These are phyloP conservation scores for Tenthredo scrophulariae DNA, from an alignment of 2,888 invertebrate species.

Conservation along the genomic window DNA sequence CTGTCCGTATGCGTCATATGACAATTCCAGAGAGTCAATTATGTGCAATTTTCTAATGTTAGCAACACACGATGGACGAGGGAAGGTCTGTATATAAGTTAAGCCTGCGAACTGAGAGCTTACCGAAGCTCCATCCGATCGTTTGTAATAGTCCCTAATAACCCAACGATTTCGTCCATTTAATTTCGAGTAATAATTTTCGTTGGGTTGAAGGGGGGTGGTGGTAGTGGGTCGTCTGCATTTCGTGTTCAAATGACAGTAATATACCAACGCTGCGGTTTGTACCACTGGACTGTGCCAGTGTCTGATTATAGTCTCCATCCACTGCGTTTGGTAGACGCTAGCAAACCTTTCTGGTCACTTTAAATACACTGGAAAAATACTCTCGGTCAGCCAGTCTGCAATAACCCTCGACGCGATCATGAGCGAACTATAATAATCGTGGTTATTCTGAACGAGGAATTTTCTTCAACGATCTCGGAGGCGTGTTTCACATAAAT, in stretches of 20 bases:
- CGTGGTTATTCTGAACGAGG: conserved; percentile 30
- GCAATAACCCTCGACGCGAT: conserved; percentile 17
- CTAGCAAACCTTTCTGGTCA: conserved; percentile 45
- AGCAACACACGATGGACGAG: neutral
- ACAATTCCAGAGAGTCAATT: neutral
- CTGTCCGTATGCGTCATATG: neutral
- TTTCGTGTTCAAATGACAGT: conserved; percentile 53
- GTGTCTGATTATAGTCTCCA: conserved; percentile 49
- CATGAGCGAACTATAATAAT: conserved; percentile 38
- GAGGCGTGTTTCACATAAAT: neutral
- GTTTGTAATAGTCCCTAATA: conserved; percentile 61
- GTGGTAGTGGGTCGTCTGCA: conserved; percentile 39
- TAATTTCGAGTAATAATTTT: conserved; percentile 65
- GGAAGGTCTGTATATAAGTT: neutral
- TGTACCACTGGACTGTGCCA: conserved; percentile 39
- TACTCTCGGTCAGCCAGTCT: conserved; percentile 2
- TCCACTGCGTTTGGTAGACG: conserved; percentile 21
- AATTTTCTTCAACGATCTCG: conserved; percentile 19
- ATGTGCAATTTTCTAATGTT: neutral
- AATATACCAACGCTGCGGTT: conserved; percentile 50
- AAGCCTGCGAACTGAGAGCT: conserved; percentile 7
- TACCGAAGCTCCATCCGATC: conserved; percentile 6
- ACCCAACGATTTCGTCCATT: conserved; percentile 69
- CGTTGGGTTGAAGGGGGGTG: conserved; percentile 7
- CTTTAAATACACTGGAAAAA: conserved; percentile 49